Conservation (phyloP, 2,888 invertebrate genomes). For the Podabrus alpinus region DNA sequence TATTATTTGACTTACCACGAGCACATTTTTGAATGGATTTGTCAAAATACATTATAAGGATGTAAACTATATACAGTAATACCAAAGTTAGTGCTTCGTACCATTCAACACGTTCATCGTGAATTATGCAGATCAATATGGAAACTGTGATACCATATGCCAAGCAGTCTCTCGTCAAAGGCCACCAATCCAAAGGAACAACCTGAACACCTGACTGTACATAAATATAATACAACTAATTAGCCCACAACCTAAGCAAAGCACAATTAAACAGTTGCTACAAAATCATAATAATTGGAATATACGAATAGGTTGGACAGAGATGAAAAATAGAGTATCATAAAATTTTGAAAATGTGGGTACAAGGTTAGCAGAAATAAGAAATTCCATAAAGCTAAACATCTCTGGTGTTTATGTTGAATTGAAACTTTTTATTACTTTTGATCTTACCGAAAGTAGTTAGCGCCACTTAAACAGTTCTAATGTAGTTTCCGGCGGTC, state of each 20-base stretch:
- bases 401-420: neutral
- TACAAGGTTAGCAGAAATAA: neutral
- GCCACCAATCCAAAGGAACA: conserved; percentile 77
- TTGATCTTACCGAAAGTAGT: neutral
- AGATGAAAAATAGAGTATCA: neutral
- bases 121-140: conserved; percentile 71
- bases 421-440: neutral
- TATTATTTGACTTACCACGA: conserved; percentile 59
- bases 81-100: conserved; percentile 77
- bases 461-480: neutral
- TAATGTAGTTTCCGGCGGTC: neutral
- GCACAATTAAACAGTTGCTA: neutral
- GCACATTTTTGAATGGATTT: conserved; percentile 83
- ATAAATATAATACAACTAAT: conserved; percentile 12
- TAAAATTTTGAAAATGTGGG: neutral
- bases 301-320: no score
- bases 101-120: conserved; percentile 79
- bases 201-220: conserved; percentile 60
- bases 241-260: conserved; percentile 13
- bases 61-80: conserved; percentile 72
- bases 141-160: conserved; percentile 77
- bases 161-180: conserved; percentile 74
- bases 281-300: neutral
- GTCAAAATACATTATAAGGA: conserved; percentile 69
- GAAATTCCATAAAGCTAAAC: neutral